phyloP scores from a whole-genome alignment of 2,113 vertebrate genomes.

The Misgurnus mizolepis region DNA sequence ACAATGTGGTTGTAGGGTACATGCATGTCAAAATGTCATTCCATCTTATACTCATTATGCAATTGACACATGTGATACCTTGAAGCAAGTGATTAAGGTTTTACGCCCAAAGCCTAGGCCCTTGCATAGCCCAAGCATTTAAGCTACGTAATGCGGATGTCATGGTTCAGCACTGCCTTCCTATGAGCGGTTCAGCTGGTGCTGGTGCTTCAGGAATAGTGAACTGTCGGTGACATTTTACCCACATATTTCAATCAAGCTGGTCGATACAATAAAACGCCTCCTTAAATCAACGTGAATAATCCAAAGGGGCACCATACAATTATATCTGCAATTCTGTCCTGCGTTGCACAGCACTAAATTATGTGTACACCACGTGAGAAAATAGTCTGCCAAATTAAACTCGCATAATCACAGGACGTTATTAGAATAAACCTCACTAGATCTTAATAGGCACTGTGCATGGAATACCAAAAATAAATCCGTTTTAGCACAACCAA shows the following conservation, averaged over 20 bases:
- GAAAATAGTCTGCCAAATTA: slow-evolving; percentile 2
- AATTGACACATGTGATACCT: background rate
- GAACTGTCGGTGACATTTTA: background rate
- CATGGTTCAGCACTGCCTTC: slow-evolving; percentile 9
- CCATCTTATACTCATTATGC: background rate
- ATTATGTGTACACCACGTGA: slow-evolving; percentile 9
- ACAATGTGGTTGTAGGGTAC: background rate
- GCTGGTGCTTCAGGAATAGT: background rate
- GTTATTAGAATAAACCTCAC: background rate
- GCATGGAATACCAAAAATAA: background rate
- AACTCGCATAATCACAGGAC: background rate
- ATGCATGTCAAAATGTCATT: background rate
- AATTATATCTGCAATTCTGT: background rate
- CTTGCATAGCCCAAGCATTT: background rate
- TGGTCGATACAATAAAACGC: background rate
- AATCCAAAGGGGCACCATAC: background rate
- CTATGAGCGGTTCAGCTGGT: slow-evolving; percentile 6
- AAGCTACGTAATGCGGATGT: slow-evolving; percentile 28
- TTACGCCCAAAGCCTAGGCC: background rate
- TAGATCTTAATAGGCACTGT: background rate
- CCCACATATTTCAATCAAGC: background rate
- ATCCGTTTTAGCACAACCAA: slow-evolving; percentile 20
- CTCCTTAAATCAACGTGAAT: background rate
- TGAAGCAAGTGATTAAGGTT: background rate
- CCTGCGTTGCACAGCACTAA: background rate